Evolutionary conservation across 2,888 invertebrate genomes (phyloP).

Genomic region (Eilema depressum): DNA sequence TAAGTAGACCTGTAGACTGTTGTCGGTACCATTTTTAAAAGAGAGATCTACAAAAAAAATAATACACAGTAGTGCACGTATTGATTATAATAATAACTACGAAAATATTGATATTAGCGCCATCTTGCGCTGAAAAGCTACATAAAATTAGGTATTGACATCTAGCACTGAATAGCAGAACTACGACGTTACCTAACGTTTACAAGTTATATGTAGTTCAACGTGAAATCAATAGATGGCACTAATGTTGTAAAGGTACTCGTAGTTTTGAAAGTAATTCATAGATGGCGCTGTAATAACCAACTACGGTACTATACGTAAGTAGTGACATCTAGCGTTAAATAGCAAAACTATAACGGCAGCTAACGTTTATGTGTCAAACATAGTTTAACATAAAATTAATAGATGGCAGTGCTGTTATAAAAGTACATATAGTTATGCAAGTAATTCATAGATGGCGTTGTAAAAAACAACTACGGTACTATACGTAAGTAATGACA

Average conservation of each 20-base stretch:
- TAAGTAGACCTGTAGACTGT: too few species aligned
- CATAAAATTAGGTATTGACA: constrained; percentile 7
- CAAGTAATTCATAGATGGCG: neutral
- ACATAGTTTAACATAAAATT: neutral
- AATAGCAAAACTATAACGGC: constrained; percentile 19
- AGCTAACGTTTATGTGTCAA: neutral
- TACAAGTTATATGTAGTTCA: neutral
- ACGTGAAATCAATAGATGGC: neutral
- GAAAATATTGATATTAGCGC: constrained; percentile 9
- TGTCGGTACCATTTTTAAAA: neutral
- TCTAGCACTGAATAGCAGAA: constrained; percentile 38
- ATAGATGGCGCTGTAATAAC: neutral
- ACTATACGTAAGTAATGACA: constrained; percentile 27
- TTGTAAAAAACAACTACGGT: neutral
- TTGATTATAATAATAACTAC: neutral
- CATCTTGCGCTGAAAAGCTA: constrained; percentile 30
- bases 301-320: neutral
- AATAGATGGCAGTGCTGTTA: neutral
- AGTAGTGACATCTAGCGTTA: constrained; percentile 44
- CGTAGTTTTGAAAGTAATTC: neutral
- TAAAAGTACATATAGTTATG: neutral
- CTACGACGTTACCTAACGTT: neutral
- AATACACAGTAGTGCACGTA: neutral
- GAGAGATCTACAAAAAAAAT: neutral
- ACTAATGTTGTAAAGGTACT: too few species aligned